Evolutionary conservation across 1,140 invertebrate genomes (phyloP), one percentile per base, ranked within the genome.

Genomic region (Drosophila prosaltans): DNA sequence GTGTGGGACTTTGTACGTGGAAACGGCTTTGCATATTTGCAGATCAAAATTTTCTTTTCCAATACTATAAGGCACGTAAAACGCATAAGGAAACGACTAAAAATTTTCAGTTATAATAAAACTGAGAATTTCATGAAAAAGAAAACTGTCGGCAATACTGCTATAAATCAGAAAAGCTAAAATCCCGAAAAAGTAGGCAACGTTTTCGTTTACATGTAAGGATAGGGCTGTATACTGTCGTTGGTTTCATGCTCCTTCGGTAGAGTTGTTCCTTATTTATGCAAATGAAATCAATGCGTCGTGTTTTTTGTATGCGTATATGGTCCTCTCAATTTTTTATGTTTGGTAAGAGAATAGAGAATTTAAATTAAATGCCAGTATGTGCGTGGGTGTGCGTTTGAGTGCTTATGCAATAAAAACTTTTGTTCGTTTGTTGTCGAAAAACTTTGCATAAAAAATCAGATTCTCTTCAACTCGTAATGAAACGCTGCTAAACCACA

Each of bases 241-340:
- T 30, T 30, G 4, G 2, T 30, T 30, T 30, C 4, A 30, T 30
- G 28, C 28, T 4, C 4, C 28, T 30, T 30, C 45, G 28, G 11
- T 41, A 2, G 54, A 69, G 45, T 81, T 78, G 74, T 72, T 77
- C 54, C 71, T 67, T 83, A 78, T 89, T 88, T 88, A 89, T 88
- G 84, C 74, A 89, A 88, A 89, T 88, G 74, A 88, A 88, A 89
- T 88, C 84, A 89, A 89, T 88, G 84, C 78, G 73, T 74, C 69
- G 69, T 83, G 76, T 63, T 58, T 69, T 61, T 54, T 65, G 39
- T 48, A 26, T 43, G 36, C 65, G 57, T 79, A 66, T 62, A 43
- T 69, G 60, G 41, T 60, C 36, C 30, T 48, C 41, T 60, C 54
- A 57, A 21, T 30, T 40, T 69, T 57, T 58, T 60, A 65, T 69